Base-by-base conservation (phyloP, 2,888 invertebrate species). In the Allygus modestus region DNA sequence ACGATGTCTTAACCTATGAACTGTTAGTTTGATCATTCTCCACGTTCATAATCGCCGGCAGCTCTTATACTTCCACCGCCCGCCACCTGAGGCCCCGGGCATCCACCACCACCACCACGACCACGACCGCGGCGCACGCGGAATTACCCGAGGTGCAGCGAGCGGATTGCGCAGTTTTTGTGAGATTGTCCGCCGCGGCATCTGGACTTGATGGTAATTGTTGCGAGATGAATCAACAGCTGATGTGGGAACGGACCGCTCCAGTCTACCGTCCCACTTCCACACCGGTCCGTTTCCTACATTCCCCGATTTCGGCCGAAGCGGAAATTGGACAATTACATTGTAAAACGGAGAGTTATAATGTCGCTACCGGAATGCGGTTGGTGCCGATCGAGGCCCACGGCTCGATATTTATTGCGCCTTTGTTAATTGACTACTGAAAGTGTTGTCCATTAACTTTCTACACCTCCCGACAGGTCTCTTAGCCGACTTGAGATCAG, bases 181-280 rank as follows among this genome's bases (percentile, higher is more conserved):
- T 28, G 26, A 23, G 58, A 65, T 65, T 65, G 54, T 23, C 20
- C n/a, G n/a, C 12, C 28, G 65, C 31, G 31, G 65, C 65, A 54
- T 31, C 58, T 31, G 75, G 51, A 11, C 20, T n/a, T 83, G 71
- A 84, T 81, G 84, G 84, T 84, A 82, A 85, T 84, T 85, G 84
- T 84, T 26, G 33, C 51, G 11, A 17, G 79, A 79, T 79, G 79
- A 79, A 79, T 79, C 51, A 51, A 58, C 51, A 37, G 33, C 31
- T 31, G 54, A 79, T 79, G 79, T 79, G 79, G 79, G 79, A 79
- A 79, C 37, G 58, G 33, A 75, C 75, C 41, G 26, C 2, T 20
- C 58, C 77, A 31, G 51, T 28, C 31, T 58, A 28, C 20, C 31
- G 79, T 79, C 58, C 79, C 79, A 79, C 79, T 58, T 79, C 54